Base-by-base conservation (phyloP, 2,888 invertebrate genomes). In the Netelia inedita region DNA sequence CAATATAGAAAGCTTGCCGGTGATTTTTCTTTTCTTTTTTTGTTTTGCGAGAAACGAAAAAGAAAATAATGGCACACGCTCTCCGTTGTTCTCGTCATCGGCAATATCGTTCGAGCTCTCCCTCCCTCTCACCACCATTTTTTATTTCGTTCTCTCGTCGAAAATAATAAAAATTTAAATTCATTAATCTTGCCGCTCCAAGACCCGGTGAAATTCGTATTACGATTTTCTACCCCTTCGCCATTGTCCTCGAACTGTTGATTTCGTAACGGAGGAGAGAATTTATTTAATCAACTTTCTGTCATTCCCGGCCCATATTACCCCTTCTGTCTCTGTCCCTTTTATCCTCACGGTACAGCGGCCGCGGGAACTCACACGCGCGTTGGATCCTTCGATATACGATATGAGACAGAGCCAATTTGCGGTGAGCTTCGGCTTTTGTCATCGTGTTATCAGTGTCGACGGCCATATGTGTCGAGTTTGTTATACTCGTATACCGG, bases 401-500 rank as follows among this genome's bases (percentile, higher is more conserved):
- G 28, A 50, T 61, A 66, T 35, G 66, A 78, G 46, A 61, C 46
- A 55, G 59, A 3, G 69, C 69, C 61, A 78, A 78, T 53, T 78
- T 78, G 69, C 78, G 78, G 63, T 50, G 41, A 23, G 59, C 61
- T 78, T 66, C 46, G 46, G 46, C 46, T 46, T 46, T 78, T 78
- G 78, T 69, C 76, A 23, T 57, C 61, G 69, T 16, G 78, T 78
- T 78, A 78, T 78, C 78, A 78, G 41, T 69, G 78, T 61, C 69
- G 61, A 59, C 68, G 59, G 43, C 78, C 78, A 53, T 78, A 69
- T 19, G 68, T 46, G 76, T 57, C 76, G 75, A 57, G 71, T 35
- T 65, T 46, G 21, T 66, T 66, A 23, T 23, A 14, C 69, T 19
- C 53, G 23, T 28, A 50, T 69, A 78, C 19, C 78, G 50, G 50